These are phyloP conservation scores for Isotomurus palustris DNA, from an alignment of 2,888 invertebrate genomes.

Conservation along the genomic window DNA sequence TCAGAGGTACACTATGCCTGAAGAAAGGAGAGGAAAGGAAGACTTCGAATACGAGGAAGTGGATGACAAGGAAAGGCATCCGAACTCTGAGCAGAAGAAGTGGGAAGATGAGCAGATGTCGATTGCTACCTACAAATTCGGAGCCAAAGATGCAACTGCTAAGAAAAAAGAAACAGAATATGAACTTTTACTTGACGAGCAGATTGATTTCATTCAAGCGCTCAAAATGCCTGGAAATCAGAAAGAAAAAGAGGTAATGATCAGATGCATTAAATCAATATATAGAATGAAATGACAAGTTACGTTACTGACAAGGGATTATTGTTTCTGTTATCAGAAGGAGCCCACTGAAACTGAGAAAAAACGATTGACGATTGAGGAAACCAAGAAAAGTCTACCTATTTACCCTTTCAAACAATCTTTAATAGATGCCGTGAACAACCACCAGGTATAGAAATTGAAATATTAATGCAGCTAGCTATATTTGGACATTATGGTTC, in stretches of 20 bases:
- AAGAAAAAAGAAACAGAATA: slow-evolving; percentile 64
- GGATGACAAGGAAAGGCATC: slow-evolving; percentile 71
- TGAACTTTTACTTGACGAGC: slow-evolving; percentile 88
- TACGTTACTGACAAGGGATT: no score
- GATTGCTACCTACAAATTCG: slow-evolving; percentile 86
- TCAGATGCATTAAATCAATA: slow-evolving; percentile 1
- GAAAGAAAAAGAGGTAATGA: slow-evolving; percentile 48
- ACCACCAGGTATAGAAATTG: slow-evolving; percentile 62
- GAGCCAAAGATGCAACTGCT: slow-evolving; percentile 74
- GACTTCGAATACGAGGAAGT: slow-evolving; percentile 60
- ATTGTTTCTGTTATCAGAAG: slow-evolving; percentile 53
- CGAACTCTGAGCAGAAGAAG: slow-evolving; percentile 64
- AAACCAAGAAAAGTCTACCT: slow-evolving; percentile 87
- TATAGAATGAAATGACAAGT: no score
- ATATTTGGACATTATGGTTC: no score
- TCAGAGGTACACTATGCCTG: slow-evolving; percentile 91
- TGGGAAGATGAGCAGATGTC: slow-evolving; percentile 98
- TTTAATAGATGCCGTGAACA: slow-evolving; percentile 82
- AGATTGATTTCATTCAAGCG: slow-evolving; percentile 95
- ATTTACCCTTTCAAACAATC: slow-evolving; percentile 87
- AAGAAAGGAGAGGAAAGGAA: slow-evolving; percentile 53
- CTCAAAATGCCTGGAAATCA: slow-evolving; percentile 70
- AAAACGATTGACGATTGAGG: slow-evolving; percentile 75
- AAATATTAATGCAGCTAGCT: no score
- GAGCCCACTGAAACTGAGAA: slow-evolving; percentile 64